phyloP scores from a whole-genome alignment of 2,888 invertebrate genomes.

The Tyria jacobaeae region DNA sequence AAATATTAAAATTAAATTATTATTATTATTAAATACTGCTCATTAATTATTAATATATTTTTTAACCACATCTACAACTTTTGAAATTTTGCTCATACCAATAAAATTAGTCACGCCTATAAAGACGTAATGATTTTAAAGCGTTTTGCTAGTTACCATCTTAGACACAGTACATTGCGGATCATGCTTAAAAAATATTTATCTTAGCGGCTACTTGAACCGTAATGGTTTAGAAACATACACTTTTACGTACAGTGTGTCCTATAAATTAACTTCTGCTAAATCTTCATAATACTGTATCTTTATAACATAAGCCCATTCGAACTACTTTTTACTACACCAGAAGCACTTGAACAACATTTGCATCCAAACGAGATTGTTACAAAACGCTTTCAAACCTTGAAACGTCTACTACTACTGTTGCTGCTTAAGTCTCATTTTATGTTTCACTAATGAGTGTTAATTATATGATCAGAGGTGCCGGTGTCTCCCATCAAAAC shows the following conservation, averaged over 20 bases:
- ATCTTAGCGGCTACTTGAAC: background rate
- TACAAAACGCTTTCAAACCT: slow-evolving; percentile 43
- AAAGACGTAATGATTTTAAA: background rate
- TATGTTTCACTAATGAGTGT: slow-evolving; percentile 65
- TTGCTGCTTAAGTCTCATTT: slow-evolving; percentile 42
- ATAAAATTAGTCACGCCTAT: background rate
- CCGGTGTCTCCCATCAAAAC: slow-evolving; percentile 47
- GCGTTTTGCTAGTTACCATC: background rate
- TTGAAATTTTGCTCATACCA: slow-evolving; percentile 1
- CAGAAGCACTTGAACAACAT: slow-evolving; percentile 24
- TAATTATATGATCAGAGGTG: slow-evolving; percentile 67
- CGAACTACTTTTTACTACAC: background rate
- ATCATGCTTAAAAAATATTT: background rate
- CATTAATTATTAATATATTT: slow-evolving; percentile 30
- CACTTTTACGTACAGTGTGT: too few species aligned
- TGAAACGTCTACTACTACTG: slow-evolving; percentile 49
- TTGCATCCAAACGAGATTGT: slow-evolving; percentile 30
- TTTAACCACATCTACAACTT: slow-evolving; percentile 13
- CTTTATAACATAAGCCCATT: background rate
- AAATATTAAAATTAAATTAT: slow-evolving; percentile 46
- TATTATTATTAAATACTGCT: slow-evolving; percentile 35
- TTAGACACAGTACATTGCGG: background rate
- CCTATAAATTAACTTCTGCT: background rate
- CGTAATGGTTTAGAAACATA: background rate
- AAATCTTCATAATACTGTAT: background rate